Percentiles rank a stretch among this genome's conserved stretches.
Evolutionary conservation across 1,140 invertebrate genomes (phyloP).

Genomic region (Megathymus violae): DNA sequence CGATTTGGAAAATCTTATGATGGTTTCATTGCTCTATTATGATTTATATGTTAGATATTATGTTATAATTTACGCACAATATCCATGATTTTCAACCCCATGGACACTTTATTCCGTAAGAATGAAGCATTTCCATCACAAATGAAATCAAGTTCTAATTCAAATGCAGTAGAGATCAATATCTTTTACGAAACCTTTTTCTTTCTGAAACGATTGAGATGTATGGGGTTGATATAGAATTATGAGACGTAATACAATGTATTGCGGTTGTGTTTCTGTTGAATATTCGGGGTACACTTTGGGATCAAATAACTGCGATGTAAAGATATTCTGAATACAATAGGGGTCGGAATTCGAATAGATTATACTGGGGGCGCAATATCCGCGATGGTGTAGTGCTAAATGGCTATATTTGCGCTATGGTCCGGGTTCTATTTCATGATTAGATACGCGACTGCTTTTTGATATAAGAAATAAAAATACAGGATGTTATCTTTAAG

Average conservation of each 20-base stretch:
- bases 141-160: slow-evolving; percentile 4
- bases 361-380: slow-evolving; percentile 24
- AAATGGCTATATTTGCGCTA: too few species aligned
- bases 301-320: slow-evolving; percentile 38
- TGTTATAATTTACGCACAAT: too few species aligned
- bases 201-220: slow-evolving; percentile 24
- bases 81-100: not conserved
- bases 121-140: slow-evolving; percentile 5
- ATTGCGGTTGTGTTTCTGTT: slow-evolving; percentile 24
- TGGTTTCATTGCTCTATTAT: too few species aligned
- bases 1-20: too few species aligned
- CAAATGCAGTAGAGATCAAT: slow-evolving; percentile 15
- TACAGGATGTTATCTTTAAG: too few species aligned
- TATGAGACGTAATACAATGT: slow-evolving; percentile 3
- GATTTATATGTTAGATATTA: too few species aligned
- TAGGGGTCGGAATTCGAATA: slow-evolving; percentile 39
- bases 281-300: slow-evolving; percentile 6
- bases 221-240: slow-evolving; percentile 2
- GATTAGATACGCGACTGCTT: too few species aligned
- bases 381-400: not conserved
- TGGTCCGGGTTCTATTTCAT: not conserved
- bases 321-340: slow-evolving; percentile 38
- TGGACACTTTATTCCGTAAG: slow-evolving; percentile 20
- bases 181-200: slow-evolving; percentile 1
- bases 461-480: too few species aligned